Base-by-base conservation (phyloP, 2,797 vertebrate genomes). In the Mus spretus region DNA sequence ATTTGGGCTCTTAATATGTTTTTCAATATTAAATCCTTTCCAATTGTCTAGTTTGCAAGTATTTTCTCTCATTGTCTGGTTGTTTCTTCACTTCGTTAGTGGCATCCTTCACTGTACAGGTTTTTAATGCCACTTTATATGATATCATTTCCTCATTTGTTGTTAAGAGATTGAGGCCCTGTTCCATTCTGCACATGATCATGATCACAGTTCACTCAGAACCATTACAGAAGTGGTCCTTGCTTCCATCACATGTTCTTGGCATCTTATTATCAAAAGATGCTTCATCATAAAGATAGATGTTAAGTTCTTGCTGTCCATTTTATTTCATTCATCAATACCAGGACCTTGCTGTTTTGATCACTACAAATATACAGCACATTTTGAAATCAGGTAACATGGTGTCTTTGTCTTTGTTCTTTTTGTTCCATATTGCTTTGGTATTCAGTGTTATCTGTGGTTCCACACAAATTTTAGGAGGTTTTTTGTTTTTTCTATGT, bases 261-360 rank as follows among this genome's bases (percentile, higher is more conserved):
- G 70, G 11, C 55, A 93, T 63, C n/a, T 37, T 70, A 75, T 81
- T 6, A 47, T n/a, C 53, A 95, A 85, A 90, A 67, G 19, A 86
- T n/a, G 24, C 31, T 74, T 74, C 11, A 61, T 47, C 55, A 75
- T 57, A 72, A 84, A 79, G 24, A 8, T 81, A 3, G 55, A 17
- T 3, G 31, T 47, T 44, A 70, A 67, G 17, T 53, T 86, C 63
- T 67, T 14, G 9, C 3, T 86, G 20, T 53, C 12, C 63, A 70
- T 53, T 70, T 86, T 15, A 53, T n/a, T 86, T 20, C 12, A n/a
- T 70, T 24, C 24, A 44, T 86, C 47, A 47, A 34, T 10, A 40
- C 9, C 26, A 50, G 17, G 20, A 22, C 61, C 40, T 85, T 47
- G 3, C 17, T 67, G 53, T 31, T 74, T 88, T 74, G 15, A 57